These are phyloP conservation scores for Meteorus sp. DNA, from an alignment of 1,140 invertebrate genomes.

Conservation along the genomic window DNA sequence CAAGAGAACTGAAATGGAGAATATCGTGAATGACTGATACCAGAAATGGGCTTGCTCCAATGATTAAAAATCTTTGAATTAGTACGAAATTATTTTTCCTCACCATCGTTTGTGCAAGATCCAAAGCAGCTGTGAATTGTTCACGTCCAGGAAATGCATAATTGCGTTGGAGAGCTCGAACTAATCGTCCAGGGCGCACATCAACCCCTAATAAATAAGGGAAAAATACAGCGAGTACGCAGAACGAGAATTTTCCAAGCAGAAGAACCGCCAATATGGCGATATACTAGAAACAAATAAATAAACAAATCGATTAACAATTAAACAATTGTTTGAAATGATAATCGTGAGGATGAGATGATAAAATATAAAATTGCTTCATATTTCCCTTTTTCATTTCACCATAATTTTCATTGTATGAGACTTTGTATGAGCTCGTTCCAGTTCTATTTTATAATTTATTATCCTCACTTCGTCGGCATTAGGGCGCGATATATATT, in stretches of 20 bases:
- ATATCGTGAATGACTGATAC: constrained; percentile 19
- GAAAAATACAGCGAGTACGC: constrained; percentile 75
- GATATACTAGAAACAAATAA: constrained; percentile 66
- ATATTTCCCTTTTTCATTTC: too few relatives aligned
- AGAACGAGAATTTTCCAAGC: constrained; percentile 71
- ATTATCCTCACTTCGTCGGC: too few relatives aligned
- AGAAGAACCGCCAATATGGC: constrained; percentile 70
- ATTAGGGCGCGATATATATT: background rate
- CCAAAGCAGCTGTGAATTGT: constrained; percentile 79
- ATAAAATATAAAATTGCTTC: too few relatives aligned
- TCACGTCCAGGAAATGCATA: constrained; percentile 74
- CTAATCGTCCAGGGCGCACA: constrained; percentile 66
- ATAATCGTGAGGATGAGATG: too few relatives aligned
- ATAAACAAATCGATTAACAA: background rate
- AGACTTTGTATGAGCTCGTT: too few relatives aligned
- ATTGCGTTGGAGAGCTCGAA: constrained; percentile 71
- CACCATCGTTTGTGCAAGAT: constrained; percentile 71
- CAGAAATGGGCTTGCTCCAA: too few relatives aligned
- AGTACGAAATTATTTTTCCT: constrained; percentile 22
- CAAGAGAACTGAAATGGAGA: constrained; percentile 70
- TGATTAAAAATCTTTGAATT: constrained; percentile 1
- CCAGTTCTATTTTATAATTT: too few relatives aligned
- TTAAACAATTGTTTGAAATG: too few relatives aligned
- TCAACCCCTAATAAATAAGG: constrained; percentile 76
- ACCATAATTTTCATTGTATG: too few relatives aligned